phyloP scores from a whole-genome alignment of 1,140 invertebrate genomes.

The Scylla paramamosain region DNA sequence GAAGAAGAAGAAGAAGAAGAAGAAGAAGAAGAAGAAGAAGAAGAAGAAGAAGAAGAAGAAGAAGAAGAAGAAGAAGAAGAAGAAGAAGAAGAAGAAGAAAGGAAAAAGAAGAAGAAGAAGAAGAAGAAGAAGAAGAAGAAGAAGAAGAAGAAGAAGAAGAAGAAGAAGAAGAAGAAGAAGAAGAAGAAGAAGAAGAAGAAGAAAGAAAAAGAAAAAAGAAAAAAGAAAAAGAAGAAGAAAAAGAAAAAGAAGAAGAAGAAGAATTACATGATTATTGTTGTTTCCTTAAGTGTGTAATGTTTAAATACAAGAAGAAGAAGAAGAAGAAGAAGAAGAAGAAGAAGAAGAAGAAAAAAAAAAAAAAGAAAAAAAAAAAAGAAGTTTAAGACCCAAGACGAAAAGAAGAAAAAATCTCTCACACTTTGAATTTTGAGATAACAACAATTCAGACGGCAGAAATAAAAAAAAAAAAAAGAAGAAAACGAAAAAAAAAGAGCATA shows the following conservation, averaged over 20 bases:
- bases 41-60: not conserved
- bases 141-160: not conserved
- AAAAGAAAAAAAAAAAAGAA: not conserved
- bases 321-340: not conserved
- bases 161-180: not conserved
- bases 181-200: not conserved
- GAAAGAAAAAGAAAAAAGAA: not conserved
- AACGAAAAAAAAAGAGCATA: not conserved
- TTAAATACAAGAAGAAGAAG: not conserved
- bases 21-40: not conserved
- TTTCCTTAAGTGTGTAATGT: too few species aligned
- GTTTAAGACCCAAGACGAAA: too few species aligned
- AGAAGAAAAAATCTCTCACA: not conserved
- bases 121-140: not conserved
- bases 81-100: not conserved
- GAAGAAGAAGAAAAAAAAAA: not conserved
- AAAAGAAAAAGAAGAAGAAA: not conserved
- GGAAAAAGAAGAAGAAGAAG: not conserved
- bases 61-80: not conserved
- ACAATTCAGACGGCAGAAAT: not conserved
- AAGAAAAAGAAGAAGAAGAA: not conserved
- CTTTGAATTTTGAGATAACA: not conserved
- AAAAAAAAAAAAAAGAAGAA: slow-evolving; percentile 37
- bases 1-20: not conserved
- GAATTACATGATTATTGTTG: too few species aligned